Percentiles rank a stretch among this genome's conserved stretches.
Evolutionary conservation across 1,140 invertebrate species (phyloP).

Genomic region (Ostrea denselamellosa): DNA sequence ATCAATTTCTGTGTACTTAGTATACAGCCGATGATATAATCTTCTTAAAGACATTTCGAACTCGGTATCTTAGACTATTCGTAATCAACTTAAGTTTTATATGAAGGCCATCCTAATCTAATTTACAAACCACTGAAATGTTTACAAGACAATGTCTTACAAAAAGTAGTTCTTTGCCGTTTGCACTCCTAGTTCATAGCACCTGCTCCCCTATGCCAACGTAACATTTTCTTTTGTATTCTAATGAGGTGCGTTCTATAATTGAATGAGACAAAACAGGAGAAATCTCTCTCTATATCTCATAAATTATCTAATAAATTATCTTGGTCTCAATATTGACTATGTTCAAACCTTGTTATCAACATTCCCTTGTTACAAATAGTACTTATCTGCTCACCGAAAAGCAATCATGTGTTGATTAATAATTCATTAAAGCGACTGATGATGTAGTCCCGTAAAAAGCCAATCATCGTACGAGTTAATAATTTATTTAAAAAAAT

Average conservation of each 20-base stretch:
- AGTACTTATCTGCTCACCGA: slow-evolving; percentile 7
- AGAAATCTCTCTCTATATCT: slow-evolving; percentile 14
- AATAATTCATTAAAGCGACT: slow-evolving; percentile 10
- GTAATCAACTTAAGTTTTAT: too few species aligned
- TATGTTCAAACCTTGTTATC: slow-evolving; percentile 20
- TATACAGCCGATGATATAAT: too few species aligned
- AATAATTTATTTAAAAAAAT: slow-evolving; percentile 24
- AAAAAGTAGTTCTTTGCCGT: too few species aligned
- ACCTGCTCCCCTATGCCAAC: neutral
- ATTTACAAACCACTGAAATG: too few species aligned
- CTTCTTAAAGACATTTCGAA: too few species aligned
- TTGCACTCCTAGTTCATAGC: too few species aligned
- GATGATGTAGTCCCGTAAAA: slow-evolving; percentile 20
- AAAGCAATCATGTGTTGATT: slow-evolving; percentile 13
- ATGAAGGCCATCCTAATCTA: too few species aligned
- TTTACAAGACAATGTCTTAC: too few species aligned
- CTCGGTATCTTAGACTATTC: too few species aligned
- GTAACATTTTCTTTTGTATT: neutral
- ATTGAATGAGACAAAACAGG: slow-evolving; percentile 15
- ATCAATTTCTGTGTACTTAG: too few species aligned
- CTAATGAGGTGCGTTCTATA: neutral
- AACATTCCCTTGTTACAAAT: slow-evolving; percentile 13
- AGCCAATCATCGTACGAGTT: slow-evolving; percentile 37
- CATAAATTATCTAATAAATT: slow-evolving; percentile 28
- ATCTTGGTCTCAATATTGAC: neutral